Conservation (phyloP, 2,888 invertebrate genomes). For the Rotaria macrura region DNA sequence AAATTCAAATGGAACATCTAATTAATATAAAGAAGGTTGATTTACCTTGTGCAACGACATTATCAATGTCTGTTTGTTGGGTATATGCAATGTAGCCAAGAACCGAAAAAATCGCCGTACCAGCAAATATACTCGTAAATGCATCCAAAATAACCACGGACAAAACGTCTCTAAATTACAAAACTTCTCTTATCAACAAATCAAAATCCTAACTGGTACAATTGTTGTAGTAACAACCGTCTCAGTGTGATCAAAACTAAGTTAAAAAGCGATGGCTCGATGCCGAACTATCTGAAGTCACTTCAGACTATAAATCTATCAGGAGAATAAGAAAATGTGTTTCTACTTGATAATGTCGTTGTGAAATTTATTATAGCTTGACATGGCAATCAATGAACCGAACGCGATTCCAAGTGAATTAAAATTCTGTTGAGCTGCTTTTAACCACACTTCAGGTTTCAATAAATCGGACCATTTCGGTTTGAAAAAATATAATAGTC, state of each 20-base stretch:
- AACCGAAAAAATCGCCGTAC: constrained; percentile 81
- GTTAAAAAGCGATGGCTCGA: too few relatives aligned
- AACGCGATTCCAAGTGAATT: constrained; percentile 85
- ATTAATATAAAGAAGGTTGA: background rate
- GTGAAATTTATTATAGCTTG: constrained; percentile 82
- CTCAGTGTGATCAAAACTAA: too few relatives aligned
- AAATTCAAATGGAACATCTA: background rate
- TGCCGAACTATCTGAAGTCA: too few relatives aligned
- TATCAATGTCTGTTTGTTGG: constrained; percentile 70
- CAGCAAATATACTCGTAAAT: constrained; percentile 73
- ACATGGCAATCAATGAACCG: constrained; percentile 70
- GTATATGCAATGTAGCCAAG: constrained; percentile 79
- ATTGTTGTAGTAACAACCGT: too few relatives aligned
- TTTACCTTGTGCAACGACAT: constrained; percentile 73
- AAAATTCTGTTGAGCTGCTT: constrained; percentile 78
- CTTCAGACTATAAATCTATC: too few relatives aligned
- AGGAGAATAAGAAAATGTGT: constrained; percentile 1
- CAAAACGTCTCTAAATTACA: constrained; percentile 62
- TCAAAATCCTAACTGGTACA: too few relatives aligned
- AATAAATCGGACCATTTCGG: background rate
- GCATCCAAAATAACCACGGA: constrained; percentile 75
- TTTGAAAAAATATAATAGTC: background rate
- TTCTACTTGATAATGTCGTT: constrained; percentile 64
- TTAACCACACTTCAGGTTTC: constrained; percentile 70
- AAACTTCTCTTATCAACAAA: background rate